Base-by-base conservation (phyloP, 2,888 invertebrate genomes). In the Auanema sp. region DNA sequence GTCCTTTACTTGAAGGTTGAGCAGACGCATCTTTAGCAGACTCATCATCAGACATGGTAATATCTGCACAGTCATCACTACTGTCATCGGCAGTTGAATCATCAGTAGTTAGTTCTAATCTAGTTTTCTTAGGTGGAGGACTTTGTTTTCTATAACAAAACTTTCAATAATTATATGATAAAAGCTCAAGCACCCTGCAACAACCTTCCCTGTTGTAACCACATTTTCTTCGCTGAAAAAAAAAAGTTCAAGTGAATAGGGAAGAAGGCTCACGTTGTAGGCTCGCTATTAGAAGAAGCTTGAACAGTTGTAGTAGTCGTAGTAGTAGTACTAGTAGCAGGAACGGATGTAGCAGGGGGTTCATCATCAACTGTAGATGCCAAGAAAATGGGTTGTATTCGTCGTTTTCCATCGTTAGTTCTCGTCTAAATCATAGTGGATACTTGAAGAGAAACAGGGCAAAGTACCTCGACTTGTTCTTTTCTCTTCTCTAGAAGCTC, bases 381-480 rank as follows among this genome's bases (percentile, higher is more conserved):
- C 33, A 97, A 90, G 84, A 93, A 93, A 86, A 97, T 92, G 0
- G 97, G 97, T 8, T 95, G 97, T 74, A 98, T 98, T 68, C 97
- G 88, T 49, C 97, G 87, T 85, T 92, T 91, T 41, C 97, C 98
- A 86, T 96, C 95, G 1, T 85, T 84, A 80, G 72, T 4, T 65
- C 69, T 59, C 41, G 43, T 42, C 62, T 60, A 47, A 33, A 33
- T 41, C 10, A 16, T 33, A 25, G 16, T 51, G 16, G 11, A 59
- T 23, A 16, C 18, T 3, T 6, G 24, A 53, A n/a, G 6, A 24
- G 40, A 18, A 18, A 43, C 14, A 11, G 33, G 52, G 57, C 23
- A 12, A 12, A 18, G 3, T 10, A 58, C 66, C 58, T 70, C 69
- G 1, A 64, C 59, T 56, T 76, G 76, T 49, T 70, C 57, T 12